These are phyloP conservation scores for Gymnobelideus leadbeateri DNA, from an alignment of 2,113 vertebrate genomes.

Conservation along the genomic window DNA sequence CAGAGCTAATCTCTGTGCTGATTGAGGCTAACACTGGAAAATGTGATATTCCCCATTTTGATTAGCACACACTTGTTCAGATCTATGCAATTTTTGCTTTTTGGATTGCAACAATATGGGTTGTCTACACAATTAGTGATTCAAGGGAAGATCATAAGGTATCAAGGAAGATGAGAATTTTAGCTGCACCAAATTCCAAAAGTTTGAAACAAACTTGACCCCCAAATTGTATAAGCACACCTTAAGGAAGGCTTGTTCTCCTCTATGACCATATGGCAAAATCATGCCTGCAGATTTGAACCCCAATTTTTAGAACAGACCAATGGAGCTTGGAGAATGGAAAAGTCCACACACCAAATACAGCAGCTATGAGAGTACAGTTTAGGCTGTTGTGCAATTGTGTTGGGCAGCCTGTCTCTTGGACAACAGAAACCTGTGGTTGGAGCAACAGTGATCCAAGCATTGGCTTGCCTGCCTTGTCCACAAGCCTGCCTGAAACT, in stretches of 20 bases:
- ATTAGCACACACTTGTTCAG: conserved; percentile 37
- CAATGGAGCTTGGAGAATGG: conserved; percentile 10
- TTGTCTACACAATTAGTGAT: not conserved
- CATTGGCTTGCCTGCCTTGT: not conserved
- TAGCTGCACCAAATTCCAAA: conserved; percentile 64
- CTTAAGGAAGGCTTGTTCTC: not conserved
- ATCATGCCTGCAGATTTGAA: not conserved
- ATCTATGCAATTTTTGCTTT: conserved; percentile 9
- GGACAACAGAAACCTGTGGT: not conserved
- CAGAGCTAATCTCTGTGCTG: not conserved
- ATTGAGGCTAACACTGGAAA: not conserved
- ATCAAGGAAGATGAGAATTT: conserved; percentile 63
- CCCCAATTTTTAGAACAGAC: not conserved
- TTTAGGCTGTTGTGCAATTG: conserved; percentile 57
- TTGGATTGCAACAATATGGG: not conserved
- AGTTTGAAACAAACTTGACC: not conserved
- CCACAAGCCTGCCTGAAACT: not conserved
- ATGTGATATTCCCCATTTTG: not conserved
- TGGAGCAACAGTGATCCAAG: not conserved
- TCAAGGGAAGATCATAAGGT: conserved; percentile 39
- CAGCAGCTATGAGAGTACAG: conserved; percentile 49
- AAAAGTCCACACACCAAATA: conserved; percentile 10
- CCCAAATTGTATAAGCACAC: not conserved
- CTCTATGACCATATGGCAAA: not conserved
- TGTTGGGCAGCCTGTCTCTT: conserved; percentile 16